These are phyloP conservation scores for Ptilodon capucinus DNA, from an alignment of 2,888 invertebrate genomes.

Conservation along the genomic window DNA sequence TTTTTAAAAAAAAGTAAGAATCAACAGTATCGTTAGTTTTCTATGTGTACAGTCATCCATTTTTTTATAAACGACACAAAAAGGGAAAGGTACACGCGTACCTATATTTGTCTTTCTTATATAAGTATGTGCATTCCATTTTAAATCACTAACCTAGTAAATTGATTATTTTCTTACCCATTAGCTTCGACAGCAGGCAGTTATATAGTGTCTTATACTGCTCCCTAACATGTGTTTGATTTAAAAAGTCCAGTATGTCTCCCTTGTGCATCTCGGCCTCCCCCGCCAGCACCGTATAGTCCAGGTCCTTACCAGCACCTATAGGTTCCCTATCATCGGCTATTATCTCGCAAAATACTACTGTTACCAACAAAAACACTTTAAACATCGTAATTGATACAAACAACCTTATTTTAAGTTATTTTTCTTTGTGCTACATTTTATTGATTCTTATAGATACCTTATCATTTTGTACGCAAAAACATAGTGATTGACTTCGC, in stretches of 20 bases:
- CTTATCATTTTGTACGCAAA: neutral
- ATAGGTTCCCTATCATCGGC: conserved; percentile 28
- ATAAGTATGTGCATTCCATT: too few relatives aligned
- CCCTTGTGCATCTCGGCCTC: conserved; percentile 63
- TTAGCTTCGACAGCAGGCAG: conserved; percentile 50
- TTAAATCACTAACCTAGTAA: too few relatives aligned
- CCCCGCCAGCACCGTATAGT: conserved; percentile 58
- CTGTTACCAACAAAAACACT: conserved; percentile 17
- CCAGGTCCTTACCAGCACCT: conserved; percentile 45
- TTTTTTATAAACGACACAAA: too few relatives aligned
- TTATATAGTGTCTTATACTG: conserved; percentile 59
- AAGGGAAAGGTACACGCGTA: too few relatives aligned
- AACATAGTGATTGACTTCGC: neutral
- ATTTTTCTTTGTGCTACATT: neutral
- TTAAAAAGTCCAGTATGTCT: conserved; percentile 60
- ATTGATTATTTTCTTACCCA: conserved; percentile 37
- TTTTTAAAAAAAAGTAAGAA: too few relatives aligned
- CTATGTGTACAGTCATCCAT: too few relatives aligned
- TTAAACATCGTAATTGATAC: conserved; percentile 11
- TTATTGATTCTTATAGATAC: neutral
- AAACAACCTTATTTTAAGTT: neutral
- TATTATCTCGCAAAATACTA: conserved; percentile 10
- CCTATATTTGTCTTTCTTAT: too few relatives aligned
- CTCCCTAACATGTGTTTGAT: conserved; percentile 47
- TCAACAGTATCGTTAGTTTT: too few relatives aligned